Base-by-base conservation (phyloP, 2,113 vertebrate species). In the Micromys minutus region DNA sequence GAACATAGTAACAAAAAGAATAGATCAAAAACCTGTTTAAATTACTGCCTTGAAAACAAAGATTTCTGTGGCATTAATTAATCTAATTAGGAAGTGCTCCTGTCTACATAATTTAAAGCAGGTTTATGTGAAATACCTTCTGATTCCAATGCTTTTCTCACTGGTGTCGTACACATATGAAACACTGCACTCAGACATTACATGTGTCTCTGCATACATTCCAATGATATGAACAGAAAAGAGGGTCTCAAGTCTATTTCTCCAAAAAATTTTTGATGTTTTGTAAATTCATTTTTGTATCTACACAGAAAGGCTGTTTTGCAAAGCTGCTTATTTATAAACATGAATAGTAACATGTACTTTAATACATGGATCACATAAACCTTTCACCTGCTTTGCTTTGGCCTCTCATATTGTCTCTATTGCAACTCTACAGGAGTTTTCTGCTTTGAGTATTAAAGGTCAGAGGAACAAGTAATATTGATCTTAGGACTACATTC, bases 401-500 rank as follows among this genome's bases (percentile, higher is more conserved):
- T 85, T 91, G 3, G n/a, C 77, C 87, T 92, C 55, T 92, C 34
- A 7, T 77, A 57, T 47, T 22, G 88, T 90, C 63, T 89, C 4
- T 47, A n/a, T 29, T 95, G 19, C 52, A 69, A 9, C 55, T 79
- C 12, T 75, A 17, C 57, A 42, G 59, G 50, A 61, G 34, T 59
- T 96, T 95, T 89, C 61, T 34, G 80, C 74, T 93, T 87, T 67
- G 29, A 61, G 10, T 84, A 61, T 85, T 39, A 95, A 63, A 91
- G 83, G 89, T 92, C 81, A 91, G 22, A 80, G 79, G 50, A 63
- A 26, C 67, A 90, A 87, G 29, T 89, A 16, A 90, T 87, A 89
- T 95, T 1, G 2, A 94, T 95, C 31, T 63, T 71, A 63, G 31
- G 39, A 29, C 55, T 45, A 34, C 34, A 63, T 84, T 89, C 80